Conservation (phyloP, 1,140 invertebrate species). For the Pantala flavescens region DNA sequence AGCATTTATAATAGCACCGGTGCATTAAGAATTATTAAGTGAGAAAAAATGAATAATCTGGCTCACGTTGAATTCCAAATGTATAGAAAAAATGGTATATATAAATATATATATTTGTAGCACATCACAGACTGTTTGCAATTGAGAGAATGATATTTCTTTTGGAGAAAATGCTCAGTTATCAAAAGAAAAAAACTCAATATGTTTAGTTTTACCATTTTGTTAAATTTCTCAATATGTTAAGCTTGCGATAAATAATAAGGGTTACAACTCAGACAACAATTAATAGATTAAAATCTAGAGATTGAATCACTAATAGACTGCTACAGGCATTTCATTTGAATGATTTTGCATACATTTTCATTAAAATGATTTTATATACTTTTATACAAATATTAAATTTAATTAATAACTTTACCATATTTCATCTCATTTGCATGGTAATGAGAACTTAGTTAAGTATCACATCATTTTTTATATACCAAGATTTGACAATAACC, state of each 20-base stretch:
- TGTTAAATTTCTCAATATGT: neutral
- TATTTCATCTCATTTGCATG: neutral
- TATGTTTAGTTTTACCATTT: neutral
- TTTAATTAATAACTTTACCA: neutral
- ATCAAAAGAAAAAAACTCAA: neutral
- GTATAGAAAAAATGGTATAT: neutral
- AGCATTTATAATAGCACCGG: neutral
- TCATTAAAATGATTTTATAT: neutral
- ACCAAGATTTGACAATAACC: neutral
- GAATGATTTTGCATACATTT: neutral
- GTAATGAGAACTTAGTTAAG: neutral
- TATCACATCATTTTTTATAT: neutral
- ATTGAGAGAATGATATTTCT: neutral
- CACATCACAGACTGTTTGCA: neutral
- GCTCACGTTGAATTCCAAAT: neutral
- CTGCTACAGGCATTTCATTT: neutral
- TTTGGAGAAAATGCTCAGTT: conserved; percentile 8
- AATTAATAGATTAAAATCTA: neutral
- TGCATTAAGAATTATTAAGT: neutral
- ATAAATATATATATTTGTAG: neutral
- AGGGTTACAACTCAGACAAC: neutral
- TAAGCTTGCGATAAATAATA: neutral
- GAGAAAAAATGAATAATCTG: neutral
- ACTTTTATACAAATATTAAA: neutral
- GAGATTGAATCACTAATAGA: neutral